Percentiles rank a stretch among this genome's conserved stretches.
Evolutionary conservation across 1,140 invertebrate genomes (phyloP).

Genomic region (Monochamus saltuarius): DNA sequence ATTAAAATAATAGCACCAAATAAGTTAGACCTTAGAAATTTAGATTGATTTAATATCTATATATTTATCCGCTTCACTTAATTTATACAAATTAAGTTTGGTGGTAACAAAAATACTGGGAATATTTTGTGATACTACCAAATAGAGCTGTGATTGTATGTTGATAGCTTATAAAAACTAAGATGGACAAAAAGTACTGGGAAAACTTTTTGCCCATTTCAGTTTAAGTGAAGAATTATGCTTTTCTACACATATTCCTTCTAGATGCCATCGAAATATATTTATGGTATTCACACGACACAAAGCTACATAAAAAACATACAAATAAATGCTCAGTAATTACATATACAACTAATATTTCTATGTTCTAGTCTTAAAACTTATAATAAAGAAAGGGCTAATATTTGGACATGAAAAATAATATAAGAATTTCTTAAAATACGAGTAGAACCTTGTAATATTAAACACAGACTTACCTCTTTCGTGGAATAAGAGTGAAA

Average conservation of each 20-base stretch:
- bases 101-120: constrained; percentile 52
- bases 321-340: constrained; percentile 11
- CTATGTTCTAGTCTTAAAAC: background rate
- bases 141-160: constrained; percentile 46
- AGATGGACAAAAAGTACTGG: constrained; percentile 47
- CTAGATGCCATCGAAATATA: constrained; percentile 1
- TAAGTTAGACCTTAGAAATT: constrained; percentile 9
- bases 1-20: constrained; percentile 10
- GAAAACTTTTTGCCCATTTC: constrained; percentile 48
- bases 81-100: constrained; percentile 45
- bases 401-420: background rate
- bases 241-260: constrained; percentile 6
- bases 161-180: constrained; percentile 38
- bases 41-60: constrained; percentile 8
- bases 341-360: background rate
- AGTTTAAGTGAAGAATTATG: constrained; percentile 21
- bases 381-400: background rate
- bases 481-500: constrained; percentile 27
- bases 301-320: constrained; percentile 21
- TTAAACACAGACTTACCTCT: constrained; percentile 33
- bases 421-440: background rate
- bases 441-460: background rate
- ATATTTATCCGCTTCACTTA: constrained; percentile 36
- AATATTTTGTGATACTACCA: constrained; percentile 53
- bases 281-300: constrained; percentile 11